Conservation (phyloP, 2,113 vertebrate species). For the Pollimyrus isidori region DNA sequence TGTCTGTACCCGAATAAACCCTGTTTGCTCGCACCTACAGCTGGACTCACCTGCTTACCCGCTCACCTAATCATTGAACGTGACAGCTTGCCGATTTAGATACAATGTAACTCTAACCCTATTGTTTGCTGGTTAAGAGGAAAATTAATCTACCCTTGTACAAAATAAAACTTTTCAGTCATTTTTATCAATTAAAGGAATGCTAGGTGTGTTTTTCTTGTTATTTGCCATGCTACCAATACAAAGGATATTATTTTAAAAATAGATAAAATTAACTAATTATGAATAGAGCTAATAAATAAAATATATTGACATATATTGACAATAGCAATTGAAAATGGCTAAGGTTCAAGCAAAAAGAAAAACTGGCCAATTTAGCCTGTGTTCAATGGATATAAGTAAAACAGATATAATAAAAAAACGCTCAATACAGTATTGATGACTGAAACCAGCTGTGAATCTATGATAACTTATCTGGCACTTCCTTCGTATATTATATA, state of each 20-base stretch:
- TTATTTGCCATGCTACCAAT: neutral
- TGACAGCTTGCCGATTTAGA: neutral
- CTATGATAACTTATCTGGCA: neutral
- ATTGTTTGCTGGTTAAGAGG: neutral
- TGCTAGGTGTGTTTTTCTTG: neutral
- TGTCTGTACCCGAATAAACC: too few relatives aligned
- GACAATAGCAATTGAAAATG: neutral
- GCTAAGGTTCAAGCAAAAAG: neutral
- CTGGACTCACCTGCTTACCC: too few relatives aligned
- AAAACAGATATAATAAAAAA: neutral
- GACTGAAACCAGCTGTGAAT: neutral
- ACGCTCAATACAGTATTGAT: neutral
- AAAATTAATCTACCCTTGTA: neutral
- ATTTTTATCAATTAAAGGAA: neutral
- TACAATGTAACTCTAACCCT: neutral
- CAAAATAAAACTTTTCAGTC: neutral
- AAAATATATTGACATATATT: neutral
- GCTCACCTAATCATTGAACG: too few relatives aligned
- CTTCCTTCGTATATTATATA: neutral
- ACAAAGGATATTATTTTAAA: neutral
- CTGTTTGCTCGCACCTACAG: too few relatives aligned
- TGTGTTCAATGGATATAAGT: neutral
- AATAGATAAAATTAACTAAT: neutral
- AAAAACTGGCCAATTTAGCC: neutral
- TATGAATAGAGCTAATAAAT: neutral